Percentiles rank a stretch among this genome's conserved stretches.
These are phyloP conservation scores for Sardinella longiceps DNA, from an alignment of 2,797 vertebrate species.

Conservation along the genomic window DNA sequence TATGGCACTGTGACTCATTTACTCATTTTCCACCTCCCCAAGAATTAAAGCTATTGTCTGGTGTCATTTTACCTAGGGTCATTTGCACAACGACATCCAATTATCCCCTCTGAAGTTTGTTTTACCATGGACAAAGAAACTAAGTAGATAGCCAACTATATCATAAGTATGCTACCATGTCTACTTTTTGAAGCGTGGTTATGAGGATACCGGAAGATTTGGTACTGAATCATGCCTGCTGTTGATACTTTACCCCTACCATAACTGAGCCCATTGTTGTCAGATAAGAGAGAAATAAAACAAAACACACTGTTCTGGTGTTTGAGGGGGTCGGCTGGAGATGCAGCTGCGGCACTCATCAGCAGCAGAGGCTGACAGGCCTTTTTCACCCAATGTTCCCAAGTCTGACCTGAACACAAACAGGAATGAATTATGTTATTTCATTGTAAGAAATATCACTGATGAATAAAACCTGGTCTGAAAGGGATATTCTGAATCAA, in stretches of 20 bases:
- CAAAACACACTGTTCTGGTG: constrained; percentile 91
- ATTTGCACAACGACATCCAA: no score
- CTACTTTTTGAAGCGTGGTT: background rate
- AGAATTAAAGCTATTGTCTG: no score
- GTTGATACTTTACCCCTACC: background rate
- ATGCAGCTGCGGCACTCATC: constrained; percentile 91
- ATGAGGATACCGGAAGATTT: background rate
- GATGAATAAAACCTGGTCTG: no score
- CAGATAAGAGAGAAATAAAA: background rate
- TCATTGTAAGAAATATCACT: no score
- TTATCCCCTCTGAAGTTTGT: no score
- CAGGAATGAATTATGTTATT: background rate
- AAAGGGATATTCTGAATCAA: no score
- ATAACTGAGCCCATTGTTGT: background rate
- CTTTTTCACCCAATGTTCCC: constrained; percentile 85
- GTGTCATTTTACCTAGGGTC: no score
- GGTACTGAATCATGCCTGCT: background rate
- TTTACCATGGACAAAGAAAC: no score
- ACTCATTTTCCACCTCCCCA: no score
- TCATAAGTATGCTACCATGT: no score
- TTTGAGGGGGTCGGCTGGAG: constrained; percentile 91
- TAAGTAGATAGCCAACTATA: no score
- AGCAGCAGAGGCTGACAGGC: constrained; percentile 83
- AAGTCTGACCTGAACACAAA: constrained; percentile 82
- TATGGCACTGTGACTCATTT: background rate